Evolutionary conservation across 2,797 vertebrate genomes (phyloP).

Genomic region (Natrix natrix): DNA sequence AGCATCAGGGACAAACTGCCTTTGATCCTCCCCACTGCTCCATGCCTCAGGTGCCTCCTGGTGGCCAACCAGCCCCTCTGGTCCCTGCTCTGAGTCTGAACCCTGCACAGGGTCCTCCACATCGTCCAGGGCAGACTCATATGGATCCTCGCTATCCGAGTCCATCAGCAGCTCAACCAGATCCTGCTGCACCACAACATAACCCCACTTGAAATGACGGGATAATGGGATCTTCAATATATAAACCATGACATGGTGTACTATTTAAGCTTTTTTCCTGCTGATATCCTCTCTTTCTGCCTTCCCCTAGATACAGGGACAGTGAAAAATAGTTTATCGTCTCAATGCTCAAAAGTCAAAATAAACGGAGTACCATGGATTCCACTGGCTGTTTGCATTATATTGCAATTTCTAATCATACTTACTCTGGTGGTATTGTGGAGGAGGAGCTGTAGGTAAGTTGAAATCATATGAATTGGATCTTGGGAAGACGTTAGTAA

Average conservation of each 20-base stretch:
- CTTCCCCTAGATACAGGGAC: neutral
- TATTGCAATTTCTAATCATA: conserved; percentile 39
- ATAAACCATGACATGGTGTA: neutral
- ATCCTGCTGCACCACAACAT: no score
- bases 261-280: neutral
- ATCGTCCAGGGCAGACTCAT: no score
- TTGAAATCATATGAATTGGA: neutral
- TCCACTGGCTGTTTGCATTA: conserved; percentile 27
- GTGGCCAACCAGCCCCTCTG: no score
- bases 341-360: conserved; percentile 1
- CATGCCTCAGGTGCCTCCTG: no score
- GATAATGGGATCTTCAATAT: neutral
- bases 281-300: neutral
- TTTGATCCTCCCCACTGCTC: no score
- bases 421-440: conserved; percentile 21
- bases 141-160: no score
- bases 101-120: no score
- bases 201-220: neutral
- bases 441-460: neutral
- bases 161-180: no score
- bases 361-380: conserved; percentile 21
- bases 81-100: no score
- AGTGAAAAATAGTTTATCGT: neutral
- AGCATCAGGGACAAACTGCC: no score
- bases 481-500: neutral